phyloP scores from a whole-genome alignment of 2,113 vertebrate genomes.

The Circaetus gallicus region DNA sequence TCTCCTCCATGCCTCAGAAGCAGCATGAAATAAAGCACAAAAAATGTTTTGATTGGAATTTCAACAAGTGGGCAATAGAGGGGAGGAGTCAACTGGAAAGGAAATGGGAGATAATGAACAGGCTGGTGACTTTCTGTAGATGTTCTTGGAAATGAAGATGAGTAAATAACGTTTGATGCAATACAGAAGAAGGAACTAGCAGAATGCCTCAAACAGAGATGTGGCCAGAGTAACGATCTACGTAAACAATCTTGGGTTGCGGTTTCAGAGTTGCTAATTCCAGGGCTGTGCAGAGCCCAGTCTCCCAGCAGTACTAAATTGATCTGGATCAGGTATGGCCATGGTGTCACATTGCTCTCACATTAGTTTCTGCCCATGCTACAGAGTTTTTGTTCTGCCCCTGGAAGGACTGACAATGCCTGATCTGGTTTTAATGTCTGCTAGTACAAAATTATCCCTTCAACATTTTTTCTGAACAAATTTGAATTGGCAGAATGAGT shows the following conservation, averaged over 20 bases:
- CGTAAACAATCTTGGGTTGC: background rate
- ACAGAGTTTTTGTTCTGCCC: background rate
- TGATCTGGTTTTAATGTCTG: background rate
- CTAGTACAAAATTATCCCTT: background rate
- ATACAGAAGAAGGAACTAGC: background rate
- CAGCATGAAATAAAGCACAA: background rate
- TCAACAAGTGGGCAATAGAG: background rate
- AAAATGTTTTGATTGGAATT: background rate
- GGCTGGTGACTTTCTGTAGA: background rate
- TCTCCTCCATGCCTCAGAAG: background rate
- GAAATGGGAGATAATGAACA: background rate
- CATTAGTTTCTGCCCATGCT: background rate
- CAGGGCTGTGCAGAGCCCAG: background rate
- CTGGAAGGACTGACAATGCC: background rate
- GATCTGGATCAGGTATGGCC: background rate
- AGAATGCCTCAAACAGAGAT: background rate
- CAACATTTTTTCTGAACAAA: background rate
- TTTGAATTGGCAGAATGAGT: background rate
- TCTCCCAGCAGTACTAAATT: background rate
- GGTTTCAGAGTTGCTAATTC: background rate
- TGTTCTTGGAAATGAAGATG: background rate
- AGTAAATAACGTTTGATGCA: background rate
- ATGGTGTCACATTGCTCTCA: background rate
- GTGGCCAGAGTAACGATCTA: background rate
- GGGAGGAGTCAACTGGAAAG: background rate